Percentiles rank a stretch among this genome's conserved stretches.
Evolutionary conservation across 2,797 vertebrate species (phyloP).

Genomic region (Tadarida brasiliensis): DNA sequence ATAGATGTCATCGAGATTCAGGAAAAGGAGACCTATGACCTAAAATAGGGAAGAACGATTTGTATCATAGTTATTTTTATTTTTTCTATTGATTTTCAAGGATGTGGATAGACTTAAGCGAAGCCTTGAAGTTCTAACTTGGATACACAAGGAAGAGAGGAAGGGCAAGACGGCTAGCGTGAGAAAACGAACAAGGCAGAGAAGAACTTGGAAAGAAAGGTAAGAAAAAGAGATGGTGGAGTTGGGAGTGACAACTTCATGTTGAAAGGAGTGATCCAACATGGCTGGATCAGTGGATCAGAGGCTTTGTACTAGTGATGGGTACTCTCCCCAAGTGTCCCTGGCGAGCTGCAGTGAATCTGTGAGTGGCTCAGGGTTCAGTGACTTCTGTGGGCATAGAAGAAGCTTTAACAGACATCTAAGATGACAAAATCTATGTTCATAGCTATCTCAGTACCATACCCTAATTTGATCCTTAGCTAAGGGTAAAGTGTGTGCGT

Average conservation of each 20-base stretch:
- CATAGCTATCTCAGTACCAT: background rate
- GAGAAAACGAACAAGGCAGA: background rate
- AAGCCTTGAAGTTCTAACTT: background rate
- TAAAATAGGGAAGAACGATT: background rate
- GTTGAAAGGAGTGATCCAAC: background rate
- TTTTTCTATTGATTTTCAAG: slow-evolving; percentile 31
- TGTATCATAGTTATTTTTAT: background rate
- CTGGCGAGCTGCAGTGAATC: background rate
- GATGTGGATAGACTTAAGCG: background rate
- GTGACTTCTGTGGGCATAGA: background rate
- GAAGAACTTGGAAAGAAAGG: background rate
- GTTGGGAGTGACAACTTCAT: background rate
- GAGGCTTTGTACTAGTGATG: background rate
- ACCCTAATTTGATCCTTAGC: slow-evolving; percentile 16
- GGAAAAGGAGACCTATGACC: background rate
- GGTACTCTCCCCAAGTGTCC: background rate
- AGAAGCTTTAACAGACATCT: background rate
- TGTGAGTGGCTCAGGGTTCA: background rate
- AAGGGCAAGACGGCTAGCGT: background rate
- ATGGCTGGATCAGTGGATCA: too few species aligned
- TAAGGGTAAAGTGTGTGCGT: background rate
- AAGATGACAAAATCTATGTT: background rate
- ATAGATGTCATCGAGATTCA: background rate
- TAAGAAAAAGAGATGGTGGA: background rate
- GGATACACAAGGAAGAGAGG: background rate